phyloP scores from a whole-genome alignment of 1,140 invertebrate species.

The Helicoverpa armigera region DNA sequence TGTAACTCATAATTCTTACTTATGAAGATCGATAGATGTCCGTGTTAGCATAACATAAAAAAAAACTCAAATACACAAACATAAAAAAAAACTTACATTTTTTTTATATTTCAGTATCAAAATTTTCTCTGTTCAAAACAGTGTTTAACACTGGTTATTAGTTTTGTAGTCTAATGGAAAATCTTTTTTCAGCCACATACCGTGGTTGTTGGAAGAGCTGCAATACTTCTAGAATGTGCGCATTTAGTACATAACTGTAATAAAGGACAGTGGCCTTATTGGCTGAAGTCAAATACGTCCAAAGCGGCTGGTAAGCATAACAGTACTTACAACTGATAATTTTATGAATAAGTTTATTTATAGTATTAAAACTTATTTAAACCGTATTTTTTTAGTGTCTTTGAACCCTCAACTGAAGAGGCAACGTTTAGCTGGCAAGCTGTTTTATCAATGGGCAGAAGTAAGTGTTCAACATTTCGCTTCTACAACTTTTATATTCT shows the following conservation, averaged over 20 bases:
- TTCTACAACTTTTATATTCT: no score
- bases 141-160: no score
- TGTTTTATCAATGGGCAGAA: slow-evolving; percentile 99
- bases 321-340: background rate
- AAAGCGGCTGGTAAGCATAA: slow-evolving; percentile 71
- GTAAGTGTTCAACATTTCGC: slow-evolving; percentile 83
- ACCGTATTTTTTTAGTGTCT: slow-evolving; percentile 68
- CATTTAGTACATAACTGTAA: slow-evolving; percentile 99
- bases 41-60: no score
- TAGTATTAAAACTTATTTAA: background rate
- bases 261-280: slow-evolving; percentile 97
- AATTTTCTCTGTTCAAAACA: no score
- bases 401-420: slow-evolving; percentile 80
- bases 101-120: no score
- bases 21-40: no score
- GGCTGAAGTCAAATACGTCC: slow-evolving; percentile 78
- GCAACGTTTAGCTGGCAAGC: slow-evolving; percentile 96
- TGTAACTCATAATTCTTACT: no score
- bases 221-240: slow-evolving; percentile 97
- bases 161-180: no score
- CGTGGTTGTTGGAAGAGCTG: slow-evolving; percentile 96
- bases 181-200: slow-evolving; percentile 93
- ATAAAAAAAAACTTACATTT: no score
- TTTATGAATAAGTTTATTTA: background rate
- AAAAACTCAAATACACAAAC: no score